phyloP scores from a whole-genome alignment of 2,797 vertebrate genomes.

The Calcarius lapponicus region DNA sequence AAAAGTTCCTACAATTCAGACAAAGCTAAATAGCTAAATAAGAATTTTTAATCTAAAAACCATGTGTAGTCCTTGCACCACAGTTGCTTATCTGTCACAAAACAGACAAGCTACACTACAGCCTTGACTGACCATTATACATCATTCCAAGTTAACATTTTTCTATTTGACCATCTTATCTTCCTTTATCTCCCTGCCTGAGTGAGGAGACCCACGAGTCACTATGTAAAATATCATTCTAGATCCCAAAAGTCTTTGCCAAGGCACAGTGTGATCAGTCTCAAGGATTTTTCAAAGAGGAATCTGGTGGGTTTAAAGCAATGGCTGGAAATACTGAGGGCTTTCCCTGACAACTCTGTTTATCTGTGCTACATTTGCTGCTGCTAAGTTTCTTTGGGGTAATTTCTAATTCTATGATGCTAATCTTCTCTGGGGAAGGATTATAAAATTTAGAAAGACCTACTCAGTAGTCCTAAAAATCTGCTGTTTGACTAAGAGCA shows the following conservation, averaged over 20 bases:
- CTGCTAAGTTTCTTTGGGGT: background rate
- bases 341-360: background rate
- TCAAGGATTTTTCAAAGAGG: conserved; percentile 6
- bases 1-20: background rate
- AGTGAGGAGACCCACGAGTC: background rate
- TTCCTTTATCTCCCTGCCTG: conserved; percentile 35
- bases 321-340: background rate
- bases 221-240: background rate
- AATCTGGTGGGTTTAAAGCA: background rate
- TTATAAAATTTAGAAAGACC: background rate
- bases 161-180: conserved; percentile 51
- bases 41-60: conserved; percentile 8
- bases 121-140: conserved; percentile 55
- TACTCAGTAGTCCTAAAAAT: background rate
- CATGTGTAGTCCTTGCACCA: conserved; percentile 27
- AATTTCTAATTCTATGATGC: background rate
- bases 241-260: conserved; percentile 14
- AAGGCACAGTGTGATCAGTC: background rate
- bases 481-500: background rate
- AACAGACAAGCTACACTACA: conserved; percentile 9
- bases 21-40: background rate
- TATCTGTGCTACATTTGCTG: background rate
- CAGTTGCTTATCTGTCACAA: conserved; percentile 49
- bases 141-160: conserved; percentile 49
- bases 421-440: background rate